phyloP scores from a whole-genome alignment of 2,888 invertebrate genomes.

The Microctonus hyperodae region DNA sequence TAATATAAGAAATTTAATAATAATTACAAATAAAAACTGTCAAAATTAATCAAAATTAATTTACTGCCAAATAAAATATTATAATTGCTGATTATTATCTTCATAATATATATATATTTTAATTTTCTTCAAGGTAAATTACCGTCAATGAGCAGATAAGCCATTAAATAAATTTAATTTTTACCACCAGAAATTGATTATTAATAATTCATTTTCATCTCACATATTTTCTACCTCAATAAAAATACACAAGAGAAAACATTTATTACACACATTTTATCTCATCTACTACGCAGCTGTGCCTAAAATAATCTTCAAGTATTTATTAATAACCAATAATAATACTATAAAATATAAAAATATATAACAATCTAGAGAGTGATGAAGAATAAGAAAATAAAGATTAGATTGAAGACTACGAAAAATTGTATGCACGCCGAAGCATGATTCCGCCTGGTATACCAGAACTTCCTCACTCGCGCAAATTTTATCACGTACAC shows the following conservation, averaged over 20 bases:
- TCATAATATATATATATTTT: no score
- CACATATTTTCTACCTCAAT: no score
- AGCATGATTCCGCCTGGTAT: constrained; percentile 52
- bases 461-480: constrained; percentile 33
- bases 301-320: neutral
- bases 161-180: constrained; percentile 2
- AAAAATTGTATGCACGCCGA: constrained; percentile 53
- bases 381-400: constrained; percentile 9
- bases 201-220: constrained; percentile 1
- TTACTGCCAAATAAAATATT: neutral
- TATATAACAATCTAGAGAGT: neutral
- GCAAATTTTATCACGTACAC: constrained; percentile 29
- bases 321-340: no score
- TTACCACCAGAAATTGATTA: constrained; percentile 6
- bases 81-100: neutral
- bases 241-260: no score
- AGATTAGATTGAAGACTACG: constrained; percentile 39
- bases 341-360: no score
- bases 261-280: no score
- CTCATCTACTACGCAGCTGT: no score
- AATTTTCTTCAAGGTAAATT: no score
- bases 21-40: neutral
- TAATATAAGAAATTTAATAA: neutral
- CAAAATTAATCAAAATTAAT: neutral
- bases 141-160: neutral